phyloP scores from a whole-genome alignment of 2,797 vertebrate genomes.

The Ceyx erithaca region DNA sequence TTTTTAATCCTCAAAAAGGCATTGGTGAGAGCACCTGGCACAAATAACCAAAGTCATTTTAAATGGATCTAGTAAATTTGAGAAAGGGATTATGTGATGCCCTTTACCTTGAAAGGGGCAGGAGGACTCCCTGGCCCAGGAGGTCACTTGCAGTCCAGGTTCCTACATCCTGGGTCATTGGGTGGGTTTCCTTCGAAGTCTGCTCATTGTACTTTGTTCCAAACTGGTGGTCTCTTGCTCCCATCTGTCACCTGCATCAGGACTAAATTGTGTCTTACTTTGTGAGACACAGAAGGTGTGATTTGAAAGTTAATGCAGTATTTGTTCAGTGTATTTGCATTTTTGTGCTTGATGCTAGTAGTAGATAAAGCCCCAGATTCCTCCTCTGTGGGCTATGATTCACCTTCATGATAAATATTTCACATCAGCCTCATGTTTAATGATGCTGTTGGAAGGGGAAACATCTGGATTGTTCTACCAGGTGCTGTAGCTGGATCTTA shows the following conservation, averaged over 20 bases:
- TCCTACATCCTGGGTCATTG: not conserved
- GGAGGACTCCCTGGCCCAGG: not conserved
- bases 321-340: slow-evolving; percentile 68
- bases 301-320: slow-evolving; percentile 67
- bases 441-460: slow-evolving; percentile 50
- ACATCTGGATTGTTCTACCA: slow-evolving; percentile 70
- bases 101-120: not conserved
- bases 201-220: not conserved
- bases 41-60: not conserved
- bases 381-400: slow-evolving; percentile 70
- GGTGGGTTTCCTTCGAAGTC: not conserved
- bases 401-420: slow-evolving; percentile 74
- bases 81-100: not conserved
- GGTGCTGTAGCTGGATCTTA: slow-evolving; percentile 51
- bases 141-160: not conserved
- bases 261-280: slow-evolving; percentile 22
- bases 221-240: slow-evolving; percentile 27
- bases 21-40: not conserved
- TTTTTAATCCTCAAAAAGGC: not conserved
- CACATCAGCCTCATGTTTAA: slow-evolving; percentile 63
- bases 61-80: not conserved
- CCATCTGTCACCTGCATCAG: slow-evolving; percentile 48
- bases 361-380: slow-evolving; percentile 55
- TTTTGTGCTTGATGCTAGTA: slow-evolving; percentile 56
- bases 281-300: slow-evolving; percentile 37